Conservation (phyloP, 2,797 vertebrate genomes). For the Lepidocolaptes lacrymiger region DNA sequence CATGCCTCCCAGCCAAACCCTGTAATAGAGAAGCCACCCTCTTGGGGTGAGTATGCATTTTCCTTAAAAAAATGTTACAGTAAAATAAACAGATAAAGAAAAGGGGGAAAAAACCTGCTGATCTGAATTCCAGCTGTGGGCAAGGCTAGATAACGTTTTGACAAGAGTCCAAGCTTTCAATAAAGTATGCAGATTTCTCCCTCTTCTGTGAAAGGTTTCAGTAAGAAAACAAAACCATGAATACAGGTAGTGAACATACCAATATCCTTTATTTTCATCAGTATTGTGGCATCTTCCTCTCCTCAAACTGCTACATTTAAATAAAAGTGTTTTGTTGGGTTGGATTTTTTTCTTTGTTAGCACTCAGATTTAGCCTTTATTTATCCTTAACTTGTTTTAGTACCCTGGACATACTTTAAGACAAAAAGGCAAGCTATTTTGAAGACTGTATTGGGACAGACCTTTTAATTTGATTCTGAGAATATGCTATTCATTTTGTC, state of each 20-base stretch:
- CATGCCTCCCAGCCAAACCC: not conserved
- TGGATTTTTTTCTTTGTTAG: not conserved
- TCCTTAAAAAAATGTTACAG: not conserved
- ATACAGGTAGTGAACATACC: not conserved
- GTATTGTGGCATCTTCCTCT: not conserved
- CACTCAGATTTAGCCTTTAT: not conserved
- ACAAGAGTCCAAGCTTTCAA: conserved; percentile 33
- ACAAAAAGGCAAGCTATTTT: not conserved
- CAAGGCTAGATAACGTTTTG: conserved; percentile 46
- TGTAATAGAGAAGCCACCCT: rapidly evolving
- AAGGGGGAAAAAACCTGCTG: not conserved
- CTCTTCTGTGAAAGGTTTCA: not conserved
- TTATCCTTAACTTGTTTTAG: not conserved
- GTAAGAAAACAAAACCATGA: not conserved
- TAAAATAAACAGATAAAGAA: not conserved
- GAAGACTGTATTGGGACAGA: not conserved
- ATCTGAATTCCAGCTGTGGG: conserved; percentile 52
- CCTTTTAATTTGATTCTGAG: not conserved
- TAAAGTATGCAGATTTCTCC: conserved; percentile 6
- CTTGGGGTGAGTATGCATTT: not conserved
- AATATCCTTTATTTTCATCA: not conserved
- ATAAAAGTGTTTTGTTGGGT: not conserved
- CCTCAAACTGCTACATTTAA: not conserved
- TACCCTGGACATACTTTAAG: not conserved
- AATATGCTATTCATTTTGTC: not conserved